Evolutionary conservation across 2,888 invertebrate genomes (phyloP).

Genomic region (Listrodromus nycthemerus): DNA sequence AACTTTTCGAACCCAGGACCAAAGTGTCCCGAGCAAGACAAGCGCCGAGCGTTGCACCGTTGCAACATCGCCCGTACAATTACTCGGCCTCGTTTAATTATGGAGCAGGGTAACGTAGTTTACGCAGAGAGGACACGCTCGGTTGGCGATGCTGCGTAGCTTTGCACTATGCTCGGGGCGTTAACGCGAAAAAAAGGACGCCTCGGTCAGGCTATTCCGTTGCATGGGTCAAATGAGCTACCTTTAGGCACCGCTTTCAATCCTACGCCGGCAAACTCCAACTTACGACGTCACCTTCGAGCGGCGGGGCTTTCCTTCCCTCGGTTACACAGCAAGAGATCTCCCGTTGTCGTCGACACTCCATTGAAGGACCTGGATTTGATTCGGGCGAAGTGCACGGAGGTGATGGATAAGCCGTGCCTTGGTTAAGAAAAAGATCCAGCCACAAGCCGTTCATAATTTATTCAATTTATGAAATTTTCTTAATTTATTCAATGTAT

Average conservation of each 20-base stretch:
- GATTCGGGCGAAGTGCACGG: too few relatives aligned
- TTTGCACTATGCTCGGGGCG: not conserved
- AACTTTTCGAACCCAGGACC: not conserved
- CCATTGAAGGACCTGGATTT: too few relatives aligned
- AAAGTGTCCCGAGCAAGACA: not conserved
- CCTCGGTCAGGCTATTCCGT: not conserved
- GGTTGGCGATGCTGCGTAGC: not conserved
- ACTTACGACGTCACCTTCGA: conserved; percentile 30
- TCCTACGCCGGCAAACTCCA: conserved; percentile 31
- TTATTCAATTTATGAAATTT: too few relatives aligned
- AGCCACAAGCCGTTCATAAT: too few relatives aligned
- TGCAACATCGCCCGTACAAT: conserved; percentile 43
- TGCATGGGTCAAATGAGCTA: conserved; percentile 32
- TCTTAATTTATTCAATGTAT: too few relatives aligned
- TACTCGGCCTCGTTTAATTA: conserved; percentile 54
- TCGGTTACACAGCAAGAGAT: conserved; percentile 6
- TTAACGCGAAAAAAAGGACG: not conserved
- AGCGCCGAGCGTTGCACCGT: conserved; percentile 4
- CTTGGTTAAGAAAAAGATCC: too few relatives aligned
- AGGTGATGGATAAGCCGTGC: too few relatives aligned
- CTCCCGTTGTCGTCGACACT: too few relatives aligned
- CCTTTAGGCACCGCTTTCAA: conserved; percentile 56
- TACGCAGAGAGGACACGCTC: conserved; percentile 5
- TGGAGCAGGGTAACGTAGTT: conserved; percentile 38
- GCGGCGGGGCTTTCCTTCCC: conserved; percentile 12